Base-by-base conservation (phyloP, 2,888 invertebrate genomes). In the Sarcophaga caerulescens region DNA sequence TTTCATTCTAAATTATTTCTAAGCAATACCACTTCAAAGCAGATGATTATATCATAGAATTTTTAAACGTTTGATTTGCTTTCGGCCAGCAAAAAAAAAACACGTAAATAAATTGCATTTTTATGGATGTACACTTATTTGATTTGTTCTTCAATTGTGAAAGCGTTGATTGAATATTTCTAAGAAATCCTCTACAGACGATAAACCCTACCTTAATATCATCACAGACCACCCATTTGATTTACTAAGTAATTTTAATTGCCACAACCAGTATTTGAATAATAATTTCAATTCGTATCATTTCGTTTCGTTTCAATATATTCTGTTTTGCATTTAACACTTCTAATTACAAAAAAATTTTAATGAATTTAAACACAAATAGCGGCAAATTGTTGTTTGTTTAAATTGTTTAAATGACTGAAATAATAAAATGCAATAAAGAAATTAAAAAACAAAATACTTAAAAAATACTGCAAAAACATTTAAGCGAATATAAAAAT, bases 201-300 rank as follows among this genome's bases (percentile, higher is more conserved):
- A 70, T 35, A 21, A 75, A 79, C 63, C 79, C 84, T 44, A 79
- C 79, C 84, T 75, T 75, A 65, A 69, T 74, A 47, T 62, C 47
- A 17, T 1, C 21, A 63, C 19, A 19, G 83, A 84, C 83, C 78
- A 69, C 69, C 74, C 78, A 84, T 78, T 74, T 69, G 5, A 19
- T 44, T 63, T 78, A 79, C 74, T 78, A 44, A 75, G 65, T 74
- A 74, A 68, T 88, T 52, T 90, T 90, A 89, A 90, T 89, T 91
- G 88, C 88, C 81, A 87, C 89, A 89, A 88, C 89, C 77, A 83
- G 66, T 70, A 77, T 75, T 63, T 85, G 87, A 71, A 84, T 84
- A 69, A 65, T 52, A 84, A 75, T 52, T 77, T 77, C 17, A 25
- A 17, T 52, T 60, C 35, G 35, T 35, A 35, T 35, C 8, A 8